A percentile compares a stretch with the other conserved stretches of the same genome.
Conservation (phyloP, 1,140 invertebrate genomes). For the Apolygus lucorum region DNA sequence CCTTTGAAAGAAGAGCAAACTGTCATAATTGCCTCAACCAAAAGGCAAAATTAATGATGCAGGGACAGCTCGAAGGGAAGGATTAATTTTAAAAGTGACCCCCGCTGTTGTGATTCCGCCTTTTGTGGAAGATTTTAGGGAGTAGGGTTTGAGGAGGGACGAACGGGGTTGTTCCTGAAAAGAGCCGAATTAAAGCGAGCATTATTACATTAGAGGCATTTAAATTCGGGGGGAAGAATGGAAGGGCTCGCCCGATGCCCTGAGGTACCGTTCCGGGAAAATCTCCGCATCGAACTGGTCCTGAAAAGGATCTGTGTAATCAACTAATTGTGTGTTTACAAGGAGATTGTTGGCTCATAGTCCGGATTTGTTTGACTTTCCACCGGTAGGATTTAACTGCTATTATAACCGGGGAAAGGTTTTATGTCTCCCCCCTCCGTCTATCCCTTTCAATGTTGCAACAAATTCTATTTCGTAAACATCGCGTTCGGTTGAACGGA, state of each 20-base stretch:
- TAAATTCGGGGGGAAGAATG: neutral
- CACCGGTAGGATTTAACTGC: neutral
- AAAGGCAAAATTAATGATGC: conserved; percentile 10
- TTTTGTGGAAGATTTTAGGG: neutral
- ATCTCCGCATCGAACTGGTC: neutral
- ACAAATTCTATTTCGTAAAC: neutral
- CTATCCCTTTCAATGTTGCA: neutral
- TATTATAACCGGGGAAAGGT: neutral
- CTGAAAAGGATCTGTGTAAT: conserved; percentile 23
- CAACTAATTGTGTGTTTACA: conserved; percentile 25
- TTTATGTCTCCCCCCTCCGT: neutral
- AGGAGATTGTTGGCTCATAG: neutral
- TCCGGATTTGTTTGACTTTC: neutral
- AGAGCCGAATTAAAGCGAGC: conserved; percentile 19
- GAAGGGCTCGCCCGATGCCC: neutral
- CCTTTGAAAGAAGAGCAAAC: conserved; percentile 11
- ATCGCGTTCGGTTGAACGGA: neutral
- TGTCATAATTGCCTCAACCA: conserved; percentile 8
- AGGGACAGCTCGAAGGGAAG: neutral
- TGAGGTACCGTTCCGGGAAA: neutral
- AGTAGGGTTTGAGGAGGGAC: neutral
- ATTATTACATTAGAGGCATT: neutral
- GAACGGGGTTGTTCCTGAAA: conserved; percentile 8
- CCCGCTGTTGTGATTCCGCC: neutral
- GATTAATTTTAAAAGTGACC: conserved; percentile 25